Evolutionary conservation across 2,797 vertebrate species (phyloP).

Genomic region (Acestrorhynchus altus): DNA sequence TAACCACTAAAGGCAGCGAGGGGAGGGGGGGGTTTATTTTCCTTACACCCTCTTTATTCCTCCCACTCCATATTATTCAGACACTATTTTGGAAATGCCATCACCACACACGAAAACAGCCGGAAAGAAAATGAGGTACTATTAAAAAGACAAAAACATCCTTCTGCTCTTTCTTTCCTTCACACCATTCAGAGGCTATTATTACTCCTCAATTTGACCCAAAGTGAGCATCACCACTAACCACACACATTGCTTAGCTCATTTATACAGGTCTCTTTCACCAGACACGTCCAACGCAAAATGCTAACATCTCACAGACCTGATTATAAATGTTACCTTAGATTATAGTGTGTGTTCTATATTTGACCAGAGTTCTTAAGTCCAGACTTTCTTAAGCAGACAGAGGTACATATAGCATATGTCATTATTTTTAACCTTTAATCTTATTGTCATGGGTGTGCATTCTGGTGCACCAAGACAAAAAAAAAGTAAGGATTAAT

Average conservation of each 20-base stretch:
- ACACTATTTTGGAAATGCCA: constrained; percentile 36
- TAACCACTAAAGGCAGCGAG: constrained; percentile 26
- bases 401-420: background rate
- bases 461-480: background rate
- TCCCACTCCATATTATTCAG: constrained; percentile 35
- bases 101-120: constrained; percentile 36
- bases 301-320: constrained; percentile 31
- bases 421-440: constrained; percentile 28
- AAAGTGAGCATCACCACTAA: constrained; percentile 32
- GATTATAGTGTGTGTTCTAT: constrained; percentile 42
- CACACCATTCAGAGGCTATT: constrained; percentile 25
- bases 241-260: constrained; percentile 25
- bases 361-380: constrained; percentile 18
- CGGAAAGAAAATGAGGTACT: constrained; percentile 33
- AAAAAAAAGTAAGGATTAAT: too few species aligned
- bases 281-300: constrained; percentile 33
- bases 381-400: constrained; percentile 13
- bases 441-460: constrained; percentile 16
- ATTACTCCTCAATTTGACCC: constrained; percentile 33
- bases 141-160: constrained; percentile 44
- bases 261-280: constrained; percentile 31
- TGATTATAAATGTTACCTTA: constrained; percentile 42
- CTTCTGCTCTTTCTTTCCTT: constrained; percentile 25
- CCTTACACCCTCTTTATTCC: constrained; percentile 20
- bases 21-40: constrained; percentile 14